phyloP scores from a whole-genome alignment of 2,113 vertebrate species.

The Tyto alba region DNA sequence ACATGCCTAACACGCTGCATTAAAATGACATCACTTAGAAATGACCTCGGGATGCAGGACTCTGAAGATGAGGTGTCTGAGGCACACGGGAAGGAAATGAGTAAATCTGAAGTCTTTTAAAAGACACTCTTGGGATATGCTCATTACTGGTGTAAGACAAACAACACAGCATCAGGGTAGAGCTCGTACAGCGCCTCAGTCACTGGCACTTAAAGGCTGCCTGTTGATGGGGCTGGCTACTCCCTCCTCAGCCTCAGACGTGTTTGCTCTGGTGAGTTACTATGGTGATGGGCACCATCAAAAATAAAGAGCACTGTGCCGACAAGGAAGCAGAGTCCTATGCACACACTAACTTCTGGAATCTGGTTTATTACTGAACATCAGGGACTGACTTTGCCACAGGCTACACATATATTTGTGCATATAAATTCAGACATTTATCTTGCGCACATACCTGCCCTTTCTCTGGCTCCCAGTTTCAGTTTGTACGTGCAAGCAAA shows the following conservation, averaged over 20 bases:
- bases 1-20: neutral
- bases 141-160: neutral
- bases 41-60: neutral
- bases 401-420: neutral
- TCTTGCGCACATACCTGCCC: neutral
- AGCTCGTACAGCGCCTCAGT: neutral
- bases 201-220: neutral
- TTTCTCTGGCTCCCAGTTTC: neutral
- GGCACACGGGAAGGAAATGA: neutral
- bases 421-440: neutral
- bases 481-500: neutral
- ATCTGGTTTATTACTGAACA: neutral
- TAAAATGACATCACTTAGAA: neutral
- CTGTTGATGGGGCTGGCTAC: neutral
- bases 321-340: neutral
- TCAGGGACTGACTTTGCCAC: constrained; percentile 32
- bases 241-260: neutral
- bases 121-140: neutral
- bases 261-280: neutral
- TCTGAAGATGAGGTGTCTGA: neutral
- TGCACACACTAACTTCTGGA: neutral
- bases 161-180: neutral
- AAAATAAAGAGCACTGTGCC: neutral
- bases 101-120: constrained; percentile 6
- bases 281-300: neutral